Evolutionary conservation across 2,888 invertebrate genomes (phyloP), one percentile per base, ranked within the genome.

Genomic region (Cephonodes hylas): DNA sequence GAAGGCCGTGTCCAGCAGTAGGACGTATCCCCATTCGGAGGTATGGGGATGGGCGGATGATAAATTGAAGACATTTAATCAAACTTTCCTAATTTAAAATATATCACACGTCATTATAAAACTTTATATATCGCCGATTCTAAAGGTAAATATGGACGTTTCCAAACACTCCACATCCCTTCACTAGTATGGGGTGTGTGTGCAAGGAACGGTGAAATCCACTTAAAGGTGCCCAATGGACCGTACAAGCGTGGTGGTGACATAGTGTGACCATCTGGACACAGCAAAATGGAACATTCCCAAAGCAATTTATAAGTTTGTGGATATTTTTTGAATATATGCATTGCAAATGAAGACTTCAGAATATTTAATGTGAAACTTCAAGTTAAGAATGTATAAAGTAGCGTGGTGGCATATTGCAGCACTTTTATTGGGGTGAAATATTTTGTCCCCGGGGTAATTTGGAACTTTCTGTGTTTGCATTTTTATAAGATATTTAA

Each of bases 201-300:
- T 53, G 53, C 15, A 27, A 48, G 46, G 46, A 42, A 23, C 18
- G 31, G 27, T 10, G 53, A 53, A 31, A 53, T 65, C 60, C 48
- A 66, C 62, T 67, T 66, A 61, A 60, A 58, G 62, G 58, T 56
- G 63, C 42, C 58, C 64, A 65, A 62, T 68, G 48, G 61, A 66
- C 60, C 60, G 61, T 65, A 45, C 38, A 31, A 31, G 8, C 31
- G 53, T 27, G 25, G 45, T 46, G 46, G 53, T 27, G 44, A 61
- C 20, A 31, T 44, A 44, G 44, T 57, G 22, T 59, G 59, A 59
- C 20, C 27, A 23, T 18, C 44, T 45, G 38, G 18, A 18, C 64
- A 57, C 15, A 10, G 18, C 10, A 31, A 53, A 31, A 53, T 18
- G 31, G 27, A 53, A 18, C 31, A 53, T 53, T 31, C 27, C 10